Conservation (phyloP, 2,797 vertebrate species). For the Diceros bicornis region DNA sequence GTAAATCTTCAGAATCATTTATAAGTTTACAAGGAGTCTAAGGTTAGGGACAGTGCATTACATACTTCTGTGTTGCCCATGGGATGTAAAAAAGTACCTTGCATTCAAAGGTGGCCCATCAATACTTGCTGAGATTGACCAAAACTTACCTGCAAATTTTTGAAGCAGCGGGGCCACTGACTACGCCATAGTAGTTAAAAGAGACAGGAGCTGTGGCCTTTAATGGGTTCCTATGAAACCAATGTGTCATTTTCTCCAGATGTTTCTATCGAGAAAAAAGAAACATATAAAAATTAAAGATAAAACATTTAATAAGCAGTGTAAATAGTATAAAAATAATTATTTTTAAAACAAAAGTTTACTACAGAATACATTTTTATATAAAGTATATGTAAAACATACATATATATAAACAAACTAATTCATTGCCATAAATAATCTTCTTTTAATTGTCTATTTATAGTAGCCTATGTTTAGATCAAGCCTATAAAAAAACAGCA, state of each 20-base stretch:
- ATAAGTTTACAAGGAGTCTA: not conserved
- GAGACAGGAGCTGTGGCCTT: conserved; percentile 97
- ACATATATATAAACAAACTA: not conserved
- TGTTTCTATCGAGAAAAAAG: conserved; percentile 27
- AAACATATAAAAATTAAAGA: not conserved
- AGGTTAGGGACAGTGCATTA: not conserved
- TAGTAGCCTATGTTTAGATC: not conserved
- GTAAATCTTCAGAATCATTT: not conserved
- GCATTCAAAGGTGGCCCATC: not conserved
- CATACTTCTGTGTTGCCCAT: not conserved
- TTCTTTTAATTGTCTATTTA: not conserved
- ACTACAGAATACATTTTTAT: not conserved
- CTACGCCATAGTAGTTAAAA: conserved; percentile 97
- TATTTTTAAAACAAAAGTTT: conserved; percentile 9
- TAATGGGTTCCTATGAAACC: conserved; percentile 99
- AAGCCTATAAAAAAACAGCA: not conserved
- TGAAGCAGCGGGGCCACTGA: conserved; percentile 94
- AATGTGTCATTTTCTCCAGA: conserved; percentile 94
- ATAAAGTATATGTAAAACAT: not conserved
- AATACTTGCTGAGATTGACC: not conserved
- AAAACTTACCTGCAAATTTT: conserved; percentile 98
- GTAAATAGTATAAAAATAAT: not conserved
- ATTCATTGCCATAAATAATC: not conserved
- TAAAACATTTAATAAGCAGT: not conserved
- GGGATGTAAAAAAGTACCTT: not conserved